Evolutionary conservation across 1,140 invertebrate species (phyloP).

Genomic region (Mamestra configurata): DNA sequence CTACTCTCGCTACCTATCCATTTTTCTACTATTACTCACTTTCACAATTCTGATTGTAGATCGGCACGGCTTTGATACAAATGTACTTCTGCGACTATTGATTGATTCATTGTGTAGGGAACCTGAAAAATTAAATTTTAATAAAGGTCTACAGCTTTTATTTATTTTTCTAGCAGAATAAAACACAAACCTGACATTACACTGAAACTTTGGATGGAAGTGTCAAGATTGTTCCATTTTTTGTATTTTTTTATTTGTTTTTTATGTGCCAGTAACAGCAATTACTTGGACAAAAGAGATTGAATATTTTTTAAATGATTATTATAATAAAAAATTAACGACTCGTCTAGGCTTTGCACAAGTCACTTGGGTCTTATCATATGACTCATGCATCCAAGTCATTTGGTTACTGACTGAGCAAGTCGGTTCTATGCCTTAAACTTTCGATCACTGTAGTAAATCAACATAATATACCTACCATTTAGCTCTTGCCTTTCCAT

Average conservation of each 20-base stretch:
- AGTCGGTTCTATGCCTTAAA: too few species aligned
- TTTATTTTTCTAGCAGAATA: slow-evolving; percentile 59
- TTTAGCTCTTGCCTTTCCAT: slow-evolving; percentile 80
- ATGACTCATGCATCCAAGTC: too few species aligned
- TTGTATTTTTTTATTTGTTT: slow-evolving; percentile 52
- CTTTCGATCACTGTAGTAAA: too few species aligned
- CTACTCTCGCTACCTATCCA: not conserved
- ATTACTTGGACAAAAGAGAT: not conserved
- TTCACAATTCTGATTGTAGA: slow-evolving; percentile 72
- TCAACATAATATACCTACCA: slow-evolving; percentile 44
- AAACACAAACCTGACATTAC: slow-evolving; percentile 82
- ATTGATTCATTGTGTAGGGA: slow-evolving; percentile 82
- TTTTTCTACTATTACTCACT: not conserved
- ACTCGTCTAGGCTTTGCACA: too few species aligned
- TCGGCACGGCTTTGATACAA: slow-evolving; percentile 77
- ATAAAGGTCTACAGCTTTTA: slow-evolving; percentile 43
- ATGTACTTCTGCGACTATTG: slow-evolving; percentile 77
- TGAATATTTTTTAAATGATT: not conserved
- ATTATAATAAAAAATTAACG: slow-evolving; percentile 5
- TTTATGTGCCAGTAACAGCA: slow-evolving; percentile 13
- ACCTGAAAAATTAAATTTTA: slow-evolving; percentile 67
- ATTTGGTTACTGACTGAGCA: too few species aligned
- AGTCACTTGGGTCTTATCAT: too few species aligned
- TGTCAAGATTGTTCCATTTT: slow-evolving; percentile 68
- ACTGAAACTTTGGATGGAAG: slow-evolving; percentile 82